phyloP scores from a whole-genome alignment of 2,888 invertebrate genomes.

The Standfussiana lucernea region DNA sequence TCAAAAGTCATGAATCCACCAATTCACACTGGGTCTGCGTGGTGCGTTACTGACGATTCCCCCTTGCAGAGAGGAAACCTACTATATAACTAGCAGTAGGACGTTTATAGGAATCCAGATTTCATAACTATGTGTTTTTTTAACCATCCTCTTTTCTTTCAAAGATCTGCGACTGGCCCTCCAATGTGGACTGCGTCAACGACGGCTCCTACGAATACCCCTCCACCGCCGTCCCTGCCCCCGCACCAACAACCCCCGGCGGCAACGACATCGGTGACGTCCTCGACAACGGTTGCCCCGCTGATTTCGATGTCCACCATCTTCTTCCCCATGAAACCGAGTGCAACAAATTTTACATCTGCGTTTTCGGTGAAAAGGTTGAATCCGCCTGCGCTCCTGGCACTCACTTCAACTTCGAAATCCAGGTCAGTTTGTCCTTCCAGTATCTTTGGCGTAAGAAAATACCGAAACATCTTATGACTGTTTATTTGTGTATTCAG shows the following conservation, averaged over 20 bases:
- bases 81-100: not conserved
- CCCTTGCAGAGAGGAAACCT: not conserved
- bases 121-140: no score
- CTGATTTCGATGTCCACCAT: conserved; percentile 66
- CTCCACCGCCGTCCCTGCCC: not conserved
- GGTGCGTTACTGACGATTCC: not conserved
- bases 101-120: not conserved
- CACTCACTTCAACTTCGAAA: conserved; percentile 73
- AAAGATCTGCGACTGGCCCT: conserved; percentile 50
- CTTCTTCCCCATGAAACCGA: conserved; percentile 76
- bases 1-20: not conserved
- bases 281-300: conserved; percentile 76
- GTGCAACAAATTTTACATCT: conserved; percentile 78
- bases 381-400: conserved; percentile 71
- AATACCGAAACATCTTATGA: conserved; percentile 20
- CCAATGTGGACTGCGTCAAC: conserved; percentile 38
- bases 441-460: conserved; percentile 32
- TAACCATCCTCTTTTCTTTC: not conserved
- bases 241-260: conserved; percentile 18
- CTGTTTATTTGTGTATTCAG: conserved; percentile 39
- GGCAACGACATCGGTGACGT: conserved; percentile 26
- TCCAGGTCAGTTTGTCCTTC: conserved; percentile 71
- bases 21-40: not conserved
- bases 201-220: conserved; percentile 40
- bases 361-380: conserved; percentile 72